Conservation (phyloP, 2,797 vertebrate genomes). For the Otolemur crassicaudatus region DNA sequence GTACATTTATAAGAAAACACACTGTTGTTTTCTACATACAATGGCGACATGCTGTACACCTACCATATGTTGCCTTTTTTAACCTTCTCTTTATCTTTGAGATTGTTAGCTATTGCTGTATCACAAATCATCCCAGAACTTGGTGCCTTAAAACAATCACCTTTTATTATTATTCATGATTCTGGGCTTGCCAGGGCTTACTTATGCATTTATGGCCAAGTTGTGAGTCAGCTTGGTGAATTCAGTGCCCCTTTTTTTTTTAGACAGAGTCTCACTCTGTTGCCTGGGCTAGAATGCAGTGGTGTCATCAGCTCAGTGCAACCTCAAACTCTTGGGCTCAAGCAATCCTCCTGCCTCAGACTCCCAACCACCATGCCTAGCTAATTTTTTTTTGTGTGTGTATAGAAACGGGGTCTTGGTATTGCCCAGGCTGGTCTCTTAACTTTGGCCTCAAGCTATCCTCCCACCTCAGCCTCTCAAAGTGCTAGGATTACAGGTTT, state of each 20-base stretch:
- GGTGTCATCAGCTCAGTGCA: not conserved
- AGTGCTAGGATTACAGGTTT: not conserved
- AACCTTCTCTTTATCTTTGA: not conserved
- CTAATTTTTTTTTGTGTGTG: not conserved
- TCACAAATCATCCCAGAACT: not conserved
- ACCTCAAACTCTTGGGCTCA: not conserved
- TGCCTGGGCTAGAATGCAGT: not conserved
- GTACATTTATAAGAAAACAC: not conserved
- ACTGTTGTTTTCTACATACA: not conserved
- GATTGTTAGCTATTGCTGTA: not conserved
- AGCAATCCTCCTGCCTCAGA: not conserved
- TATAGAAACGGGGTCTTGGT: not conserved
- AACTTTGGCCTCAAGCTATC: not conserved
- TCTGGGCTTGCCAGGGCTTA: not conserved
- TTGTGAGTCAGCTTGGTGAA: not conserved
- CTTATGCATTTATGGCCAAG: rapidly evolving
- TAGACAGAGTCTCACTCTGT: not conserved
- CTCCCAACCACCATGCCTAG: not conserved
- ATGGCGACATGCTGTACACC: rapidly evolving
- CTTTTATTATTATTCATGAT: not conserved
- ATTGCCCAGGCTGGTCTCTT: not conserved
- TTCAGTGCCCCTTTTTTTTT: not conserved
- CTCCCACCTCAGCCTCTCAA: not conserved
- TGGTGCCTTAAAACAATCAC: not conserved
- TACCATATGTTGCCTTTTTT: not conserved